phyloP scores from a whole-genome alignment of 2,888 invertebrate species.

The Bellardia pandia region DNA sequence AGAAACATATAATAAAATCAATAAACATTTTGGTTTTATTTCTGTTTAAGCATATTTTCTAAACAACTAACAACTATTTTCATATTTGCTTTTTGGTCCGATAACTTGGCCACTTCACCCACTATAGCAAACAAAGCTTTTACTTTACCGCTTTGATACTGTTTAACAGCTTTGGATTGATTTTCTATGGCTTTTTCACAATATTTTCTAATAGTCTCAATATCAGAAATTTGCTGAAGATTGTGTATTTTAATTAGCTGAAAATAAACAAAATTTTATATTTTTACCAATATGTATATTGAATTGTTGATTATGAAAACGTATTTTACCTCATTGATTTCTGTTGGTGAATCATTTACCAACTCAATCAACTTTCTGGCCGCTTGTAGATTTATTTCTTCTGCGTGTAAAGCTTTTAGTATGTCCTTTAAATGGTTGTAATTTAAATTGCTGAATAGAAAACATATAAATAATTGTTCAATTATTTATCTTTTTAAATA shows the following conservation, averaged over 20 bases:
- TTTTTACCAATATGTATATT: background rate
- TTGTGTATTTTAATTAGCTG: constrained; percentile 87
- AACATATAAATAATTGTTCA: background rate
- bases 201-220: constrained; percentile 85
- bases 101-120: constrained; percentile 86
- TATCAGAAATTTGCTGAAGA: constrained; percentile 88
- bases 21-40: constrained; percentile 30
- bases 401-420: constrained; percentile 86
- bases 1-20: constrained; percentile 37
- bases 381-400: constrained; percentile 87
- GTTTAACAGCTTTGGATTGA: constrained; percentile 88
- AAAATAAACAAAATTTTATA: constrained; percentile 50
- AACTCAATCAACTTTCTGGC: constrained; percentile 85
- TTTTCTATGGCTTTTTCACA: constrained; percentile 87
- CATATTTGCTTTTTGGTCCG: constrained; percentile 89
- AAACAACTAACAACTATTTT: constrained; percentile 86
- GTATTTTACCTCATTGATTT: constrained; percentile 81
- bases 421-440: constrained; percentile 86
- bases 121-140: constrained; percentile 89
- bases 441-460: constrained; percentile 84
- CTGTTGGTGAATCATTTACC: constrained; percentile 83
- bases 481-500: background rate
- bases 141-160: constrained; percentile 88
- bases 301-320: constrained; percentile 32
- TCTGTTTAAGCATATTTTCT: constrained; percentile 82